These are phyloP conservation scores for Spisula solida DNA, from an alignment of 2,888 invertebrate species.

Conservation along the genomic window DNA sequence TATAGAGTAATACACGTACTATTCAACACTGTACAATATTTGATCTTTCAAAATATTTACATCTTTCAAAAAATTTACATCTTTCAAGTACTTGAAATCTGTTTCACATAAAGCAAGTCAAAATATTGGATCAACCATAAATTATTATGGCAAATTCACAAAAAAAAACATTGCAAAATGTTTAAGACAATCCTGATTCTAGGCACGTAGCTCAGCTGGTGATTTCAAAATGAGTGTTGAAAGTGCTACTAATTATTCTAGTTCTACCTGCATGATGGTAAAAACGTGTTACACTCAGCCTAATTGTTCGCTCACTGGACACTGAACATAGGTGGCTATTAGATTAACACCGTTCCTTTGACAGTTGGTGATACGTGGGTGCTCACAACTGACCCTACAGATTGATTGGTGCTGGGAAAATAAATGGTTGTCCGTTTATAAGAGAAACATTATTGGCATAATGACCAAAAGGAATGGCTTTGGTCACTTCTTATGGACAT, in stretches of 20 bases:
- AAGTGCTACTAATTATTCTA: not conserved
- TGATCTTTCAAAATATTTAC: too few relatives aligned
- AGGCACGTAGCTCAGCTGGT: not conserved
- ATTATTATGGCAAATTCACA: too few relatives aligned
- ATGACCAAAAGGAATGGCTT: not conserved
- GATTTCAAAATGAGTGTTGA: not conserved
- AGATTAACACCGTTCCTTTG: not conserved
- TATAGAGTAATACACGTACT: too few relatives aligned
- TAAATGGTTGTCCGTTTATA: not conserved
- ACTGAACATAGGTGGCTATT: not conserved
- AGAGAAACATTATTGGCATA: not conserved
- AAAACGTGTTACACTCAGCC: not conserved
- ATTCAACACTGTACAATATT: too few relatives aligned
- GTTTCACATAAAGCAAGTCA: too few relatives aligned
- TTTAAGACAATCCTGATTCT: too few relatives aligned
- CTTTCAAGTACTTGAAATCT: too few relatives aligned
- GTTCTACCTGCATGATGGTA: not conserved
- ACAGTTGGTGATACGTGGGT: not conserved
- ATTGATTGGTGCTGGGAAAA: not conserved
- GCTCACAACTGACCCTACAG: not conserved
- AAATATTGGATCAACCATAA: too few relatives aligned
- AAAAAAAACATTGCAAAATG: too few relatives aligned
- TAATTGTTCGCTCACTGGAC: not conserved
- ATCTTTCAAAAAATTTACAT: too few relatives aligned
- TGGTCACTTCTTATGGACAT: not conserved